Conservation (phyloP, 2,113 vertebrate species). For the Drymodes brunneopygia region DNA sequence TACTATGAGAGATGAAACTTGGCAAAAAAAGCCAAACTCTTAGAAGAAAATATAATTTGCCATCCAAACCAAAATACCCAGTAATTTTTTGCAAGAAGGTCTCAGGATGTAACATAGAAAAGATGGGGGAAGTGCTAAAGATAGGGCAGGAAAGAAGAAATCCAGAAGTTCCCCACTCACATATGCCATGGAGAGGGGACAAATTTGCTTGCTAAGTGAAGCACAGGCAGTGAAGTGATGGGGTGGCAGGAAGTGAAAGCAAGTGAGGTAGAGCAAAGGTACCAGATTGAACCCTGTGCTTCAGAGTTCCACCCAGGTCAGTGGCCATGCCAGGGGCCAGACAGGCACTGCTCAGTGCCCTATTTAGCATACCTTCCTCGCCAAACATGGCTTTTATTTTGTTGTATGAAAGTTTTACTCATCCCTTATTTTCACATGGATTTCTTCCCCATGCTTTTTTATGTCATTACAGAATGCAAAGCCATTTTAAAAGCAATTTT, state of each 20-base stretch:
- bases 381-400: not conserved
- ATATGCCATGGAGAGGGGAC: not conserved
- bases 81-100: not conserved
- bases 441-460: not conserved
- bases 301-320: no score
- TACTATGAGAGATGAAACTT: not conserved
- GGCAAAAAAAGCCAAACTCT: not conserved
- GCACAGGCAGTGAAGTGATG: not conserved
- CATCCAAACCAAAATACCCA: not conserved
- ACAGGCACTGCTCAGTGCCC: rapidly evolving
- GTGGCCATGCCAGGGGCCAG: not conserved
- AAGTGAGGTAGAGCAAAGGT: not conserved
- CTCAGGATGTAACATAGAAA: not conserved
- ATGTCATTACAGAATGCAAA: not conserved
- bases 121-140: not conserved
- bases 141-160: not conserved
- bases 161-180: not conserved
- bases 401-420: not conserved
- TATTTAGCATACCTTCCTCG: not conserved
- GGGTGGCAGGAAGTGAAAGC: not conserved
- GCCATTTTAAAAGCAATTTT: rapidly evolving
- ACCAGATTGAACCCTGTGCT: not conserved
- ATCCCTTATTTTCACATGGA: not conserved
- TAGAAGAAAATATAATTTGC: not conserved
- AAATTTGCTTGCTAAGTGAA: not conserved